Evolutionary conservation across 23 tunicate genomes (phyloP).

Genomic region (Phallusia fumigata): DNA sequence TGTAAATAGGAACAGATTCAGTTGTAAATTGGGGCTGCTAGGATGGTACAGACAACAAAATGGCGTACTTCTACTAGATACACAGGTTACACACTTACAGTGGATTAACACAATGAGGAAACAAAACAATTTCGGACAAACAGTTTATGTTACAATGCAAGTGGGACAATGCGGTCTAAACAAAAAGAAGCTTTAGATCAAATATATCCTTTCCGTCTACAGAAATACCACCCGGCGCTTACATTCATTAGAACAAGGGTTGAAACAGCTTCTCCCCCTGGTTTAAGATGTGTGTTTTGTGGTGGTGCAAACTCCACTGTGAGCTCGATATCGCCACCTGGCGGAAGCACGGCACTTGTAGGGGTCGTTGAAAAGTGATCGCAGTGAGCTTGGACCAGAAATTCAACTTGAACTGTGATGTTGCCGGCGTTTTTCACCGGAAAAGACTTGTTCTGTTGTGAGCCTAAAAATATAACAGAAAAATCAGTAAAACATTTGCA

Average conservation of each 20-base stretch:
- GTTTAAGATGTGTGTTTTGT: background rate
- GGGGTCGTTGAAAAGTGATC: constrained; percentile 43
- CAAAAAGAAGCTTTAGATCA: too few relatives aligned
- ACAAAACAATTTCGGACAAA: too few relatives aligned
- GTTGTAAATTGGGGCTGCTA: too few relatives aligned
- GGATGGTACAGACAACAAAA: too few relatives aligned
- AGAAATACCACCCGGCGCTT: background rate
- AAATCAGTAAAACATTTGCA: too few relatives aligned
- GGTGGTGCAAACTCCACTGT: constrained; percentile 48
- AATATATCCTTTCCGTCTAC: too few relatives aligned
- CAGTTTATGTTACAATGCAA: too few relatives aligned
- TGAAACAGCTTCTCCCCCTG: constrained; percentile 6
- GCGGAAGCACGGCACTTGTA: constrained; percentile 48
- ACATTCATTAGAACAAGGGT: constrained; percentile 40
- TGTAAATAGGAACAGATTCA: background rate
- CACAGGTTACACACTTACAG: too few relatives aligned
- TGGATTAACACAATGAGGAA: too few relatives aligned
- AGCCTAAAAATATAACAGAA: background rate
- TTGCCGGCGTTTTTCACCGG: constrained; percentile 88
- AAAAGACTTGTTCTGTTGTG: constrained; percentile 17
- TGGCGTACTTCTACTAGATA: too few relatives aligned
- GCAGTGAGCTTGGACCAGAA: constrained; percentile 23
- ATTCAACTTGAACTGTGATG: constrained; percentile 59
- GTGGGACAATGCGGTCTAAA: too few relatives aligned
- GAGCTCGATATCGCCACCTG: constrained; percentile 58